Evolutionary conservation across 2,888 invertebrate species (phyloP), one percentile per base, ranked within the genome.

Genomic region (Drosophila algonquin): DNA sequence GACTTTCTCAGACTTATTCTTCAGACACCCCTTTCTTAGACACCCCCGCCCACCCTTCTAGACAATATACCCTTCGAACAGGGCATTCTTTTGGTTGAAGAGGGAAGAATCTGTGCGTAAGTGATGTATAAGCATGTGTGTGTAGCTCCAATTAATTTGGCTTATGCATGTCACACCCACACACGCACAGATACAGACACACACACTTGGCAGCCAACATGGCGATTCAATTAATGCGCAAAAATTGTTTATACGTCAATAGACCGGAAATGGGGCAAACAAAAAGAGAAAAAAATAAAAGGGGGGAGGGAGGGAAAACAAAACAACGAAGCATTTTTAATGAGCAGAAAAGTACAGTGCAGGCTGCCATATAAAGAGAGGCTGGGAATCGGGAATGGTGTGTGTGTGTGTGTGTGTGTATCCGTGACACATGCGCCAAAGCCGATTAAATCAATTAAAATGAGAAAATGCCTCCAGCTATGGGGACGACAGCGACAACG

Each of bases 361-460:
- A n/a, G 21, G 24, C 24, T 0, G 18, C 40, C 54, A 57, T 53
- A 45, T 16, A 47, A 18, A n/a, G 14, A 2, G 16, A 24, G 14
- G 10, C 27, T 40, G 24, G 27, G 40, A 18, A 50, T 44, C 9
- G 50, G 30, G 57, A 48, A 51, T 67, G 12, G 16, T 51, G 51
- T n/a, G 27, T 53, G n/a, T 45, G 35, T 44, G 35, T 44, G 24
- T 44, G 32, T 10, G 32, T 40, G 35, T 40, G 6, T 40, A 40
- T 40, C 35, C 50, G 72, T 64, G 73, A 73, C 75, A 70, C 70
- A 74, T 74, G 74, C 40, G 14, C 53, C 48, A 75, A 87, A 87
- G 76, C 82, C 82, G 83, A 84, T 84, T 84, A 87, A 87, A 87
- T 84, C 83, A 87, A 84, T 84, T 83, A 83, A 87, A 85, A 77